Evolutionary conservation across 2,888 invertebrate genomes (phyloP).

Genomic region (Tanytarsus gracilentus): DNA sequence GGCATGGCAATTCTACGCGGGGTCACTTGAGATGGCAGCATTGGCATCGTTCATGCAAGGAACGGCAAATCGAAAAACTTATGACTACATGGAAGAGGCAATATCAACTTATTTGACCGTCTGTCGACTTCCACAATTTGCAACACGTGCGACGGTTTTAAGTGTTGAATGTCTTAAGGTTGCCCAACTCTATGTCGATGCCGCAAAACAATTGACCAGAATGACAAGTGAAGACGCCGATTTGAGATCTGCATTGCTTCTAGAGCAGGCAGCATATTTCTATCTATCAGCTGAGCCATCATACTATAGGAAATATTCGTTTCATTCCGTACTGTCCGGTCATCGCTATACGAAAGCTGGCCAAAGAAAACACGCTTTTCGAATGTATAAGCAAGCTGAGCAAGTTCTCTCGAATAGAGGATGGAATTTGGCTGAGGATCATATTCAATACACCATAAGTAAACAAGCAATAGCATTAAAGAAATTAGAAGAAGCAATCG

Average conservation of each 20-base stretch:
- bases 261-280: constrained; percentile 93
- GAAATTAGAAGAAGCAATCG: constrained; percentile 57
- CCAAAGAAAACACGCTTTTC: constrained; percentile 81
- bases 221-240: constrained; percentile 98
- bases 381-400: constrained; percentile 86
- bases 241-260: constrained; percentile 79
- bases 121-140: constrained; percentile 86
- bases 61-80: constrained; percentile 66
- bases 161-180: constrained; percentile 80
- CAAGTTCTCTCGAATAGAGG: constrained; percentile 56
- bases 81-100: constrained; percentile 90
- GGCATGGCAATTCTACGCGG: constrained; percentile 95
- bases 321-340: constrained; percentile 93
- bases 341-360: constrained; percentile 90
- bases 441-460: constrained; percentile 90
- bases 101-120: constrained; percentile 83
- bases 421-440: constrained; percentile 91
- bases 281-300: constrained; percentile 57
- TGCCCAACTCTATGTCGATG: constrained; percentile 72
- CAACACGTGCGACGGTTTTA: constrained; percentile 81
- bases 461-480: constrained; percentile 78
- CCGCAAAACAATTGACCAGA: constrained; percentile 88
- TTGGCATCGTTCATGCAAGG: constrained; percentile 83
- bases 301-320: constrained; percentile 87
- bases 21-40: constrained; percentile 94